Evolutionary conservation across 2,113 vertebrate genomes (phyloP).

Genomic region (Ornithorhynchus anatinus): DNA sequence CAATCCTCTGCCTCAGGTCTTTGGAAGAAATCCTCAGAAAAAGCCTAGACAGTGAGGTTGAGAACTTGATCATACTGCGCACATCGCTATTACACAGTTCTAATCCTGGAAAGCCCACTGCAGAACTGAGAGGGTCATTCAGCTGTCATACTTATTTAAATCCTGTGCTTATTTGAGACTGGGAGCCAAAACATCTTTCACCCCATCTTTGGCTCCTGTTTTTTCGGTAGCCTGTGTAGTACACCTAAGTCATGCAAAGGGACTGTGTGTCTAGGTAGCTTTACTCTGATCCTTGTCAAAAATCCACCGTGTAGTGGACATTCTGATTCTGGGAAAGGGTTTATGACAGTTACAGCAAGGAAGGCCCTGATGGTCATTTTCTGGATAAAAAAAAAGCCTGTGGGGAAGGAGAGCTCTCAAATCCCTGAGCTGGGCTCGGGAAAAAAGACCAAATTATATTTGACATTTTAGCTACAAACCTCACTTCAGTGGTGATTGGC

Average conservation of each 20-base stretch:
- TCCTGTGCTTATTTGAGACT: not conserved
- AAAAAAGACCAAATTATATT: constrained; percentile 19
- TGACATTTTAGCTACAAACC: not conserved
- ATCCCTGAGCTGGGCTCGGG: not conserved
- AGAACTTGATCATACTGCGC: too few relatives aligned
- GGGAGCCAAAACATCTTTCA: not conserved
- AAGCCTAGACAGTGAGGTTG: too few relatives aligned
- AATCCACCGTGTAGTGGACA: not conserved
- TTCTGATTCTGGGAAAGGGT: not conserved
- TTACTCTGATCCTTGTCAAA: not conserved
- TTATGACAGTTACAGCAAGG: not conserved
- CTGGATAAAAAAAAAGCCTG: not conserved
- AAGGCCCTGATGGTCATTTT: not conserved
- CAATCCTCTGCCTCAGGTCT: too few relatives aligned
- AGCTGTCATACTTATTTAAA: not conserved
- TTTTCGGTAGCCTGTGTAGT: not conserved
- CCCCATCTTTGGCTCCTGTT: not conserved
- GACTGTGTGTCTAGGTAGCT: not conserved
- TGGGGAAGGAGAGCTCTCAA: too few relatives aligned
- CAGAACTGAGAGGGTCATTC: not conserved
- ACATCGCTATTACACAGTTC: too few relatives aligned
- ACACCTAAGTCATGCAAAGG: not conserved
- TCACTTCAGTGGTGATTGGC: not conserved
- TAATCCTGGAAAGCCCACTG: not conserved
- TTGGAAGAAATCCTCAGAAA: too few relatives aligned